phyloP scores from a whole-genome alignment of 2,113 vertebrate genomes.

The Trematomus loennbergii region DNA sequence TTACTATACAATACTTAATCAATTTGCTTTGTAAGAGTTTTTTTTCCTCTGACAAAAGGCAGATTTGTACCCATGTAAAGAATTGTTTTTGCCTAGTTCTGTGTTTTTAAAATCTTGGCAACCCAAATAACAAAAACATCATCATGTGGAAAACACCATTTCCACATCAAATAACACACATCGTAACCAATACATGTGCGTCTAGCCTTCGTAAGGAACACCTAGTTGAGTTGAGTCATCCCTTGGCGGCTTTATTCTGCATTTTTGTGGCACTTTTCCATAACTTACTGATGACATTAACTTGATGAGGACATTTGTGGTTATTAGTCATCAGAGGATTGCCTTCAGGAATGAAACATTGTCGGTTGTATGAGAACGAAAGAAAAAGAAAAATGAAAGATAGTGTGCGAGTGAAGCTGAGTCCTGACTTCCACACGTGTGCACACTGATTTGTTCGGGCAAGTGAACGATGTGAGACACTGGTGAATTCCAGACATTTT shows the following conservation, averaged over 20 bases:
- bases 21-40: background rate
- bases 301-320: background rate
- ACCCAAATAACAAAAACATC: too few species aligned
- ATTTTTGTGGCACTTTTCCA: background rate
- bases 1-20: background rate
- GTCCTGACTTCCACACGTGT: slow-evolving; percentile 19
- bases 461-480: slow-evolving; percentile 48
- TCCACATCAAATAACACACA: slow-evolving; percentile 27
- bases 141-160: too few species aligned
- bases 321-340: background rate
- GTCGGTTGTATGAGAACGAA: background rate
- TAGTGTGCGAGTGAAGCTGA: background rate
- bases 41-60: background rate
- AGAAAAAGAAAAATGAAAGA: background rate
- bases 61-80: background rate
- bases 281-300: background rate
- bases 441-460: slow-evolving; percentile 59
- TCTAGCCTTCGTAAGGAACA: background rate
- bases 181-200: slow-evolving; percentile 3
- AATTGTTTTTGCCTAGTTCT: background rate
- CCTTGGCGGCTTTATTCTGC: background rate
- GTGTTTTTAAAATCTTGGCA: background rate
- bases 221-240: background rate
- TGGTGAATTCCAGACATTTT: slow-evolving; percentile 77
- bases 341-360: background rate